These are phyloP conservation scores for Odontesthes bonariensis DNA, from an alignment of 2,113 vertebrate genomes.

Conservation along the genomic window DNA sequence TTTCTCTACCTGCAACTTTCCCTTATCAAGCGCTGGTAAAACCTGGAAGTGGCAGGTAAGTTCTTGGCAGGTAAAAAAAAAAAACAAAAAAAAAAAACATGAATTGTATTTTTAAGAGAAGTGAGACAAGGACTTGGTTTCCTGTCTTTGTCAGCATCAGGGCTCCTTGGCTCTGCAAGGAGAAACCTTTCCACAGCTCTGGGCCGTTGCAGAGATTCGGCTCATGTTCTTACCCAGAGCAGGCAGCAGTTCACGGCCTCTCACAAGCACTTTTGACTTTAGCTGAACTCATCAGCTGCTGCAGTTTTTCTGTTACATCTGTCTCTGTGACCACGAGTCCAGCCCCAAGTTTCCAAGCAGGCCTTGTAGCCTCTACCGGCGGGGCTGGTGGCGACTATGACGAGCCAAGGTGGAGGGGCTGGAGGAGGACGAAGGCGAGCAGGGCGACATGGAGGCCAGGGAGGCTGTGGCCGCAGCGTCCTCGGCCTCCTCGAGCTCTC, in stretches of 20 bases:
- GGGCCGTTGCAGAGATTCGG: conserved; percentile 4
- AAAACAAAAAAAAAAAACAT: conserved; percentile 1
- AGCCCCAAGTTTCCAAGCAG: background rate
- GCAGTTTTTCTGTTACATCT: conserved; percentile 14
- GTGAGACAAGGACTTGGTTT: background rate
- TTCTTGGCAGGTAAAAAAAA: conserved; percentile 7
- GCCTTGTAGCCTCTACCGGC: conserved; percentile 82
- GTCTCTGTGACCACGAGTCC: conserved; percentile 4
- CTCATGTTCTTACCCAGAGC: conserved; percentile 25
- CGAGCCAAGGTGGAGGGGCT: conserved; percentile 80
- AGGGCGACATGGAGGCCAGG: conserved; percentile 75
- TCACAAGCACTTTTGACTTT: conserved; percentile 12
- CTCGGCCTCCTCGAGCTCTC: conserved; percentile 93
- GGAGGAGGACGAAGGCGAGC: conserved; percentile 73
- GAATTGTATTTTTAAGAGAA: background rate
- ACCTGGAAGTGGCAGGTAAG: conserved; percentile 28
- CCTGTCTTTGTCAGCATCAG: conserved; percentile 20
- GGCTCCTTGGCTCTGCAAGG: background rate
- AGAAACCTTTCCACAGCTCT: conserved; percentile 10
- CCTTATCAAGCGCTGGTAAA: conserved; percentile 23
- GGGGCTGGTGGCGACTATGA: conserved; percentile 88
- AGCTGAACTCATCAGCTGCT: conserved; percentile 26
- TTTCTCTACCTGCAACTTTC: background rate
- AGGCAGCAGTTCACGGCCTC: background rate
- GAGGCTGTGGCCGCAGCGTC: conserved; percentile 90